phyloP scores from a whole-genome alignment of 2,888 invertebrate species.

The Antitype chi region DNA sequence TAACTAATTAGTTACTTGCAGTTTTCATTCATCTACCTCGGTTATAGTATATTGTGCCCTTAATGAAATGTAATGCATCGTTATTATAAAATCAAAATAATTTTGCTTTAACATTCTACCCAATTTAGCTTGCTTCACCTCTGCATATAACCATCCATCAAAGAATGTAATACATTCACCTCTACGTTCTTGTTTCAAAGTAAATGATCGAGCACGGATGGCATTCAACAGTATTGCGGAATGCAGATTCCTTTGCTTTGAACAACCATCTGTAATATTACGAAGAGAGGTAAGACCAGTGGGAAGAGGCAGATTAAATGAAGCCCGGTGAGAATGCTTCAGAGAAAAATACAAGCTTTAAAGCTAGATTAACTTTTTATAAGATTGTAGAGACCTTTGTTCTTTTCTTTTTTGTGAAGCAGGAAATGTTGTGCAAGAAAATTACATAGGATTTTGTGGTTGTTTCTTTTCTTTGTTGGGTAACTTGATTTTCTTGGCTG shows the following conservation, averaged over 20 bases:
- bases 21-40: too few relatives aligned
- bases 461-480: slow-evolving; percentile 4
- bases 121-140: background rate
- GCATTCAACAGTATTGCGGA: slow-evolving; percentile 25
- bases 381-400: slow-evolving; percentile 29
- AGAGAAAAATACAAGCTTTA: slow-evolving; percentile 36
- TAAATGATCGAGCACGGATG: slow-evolving; percentile 37
- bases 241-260: slow-evolving; percentile 43
- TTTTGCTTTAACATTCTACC: too few relatives aligned
- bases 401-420: slow-evolving; percentile 26
- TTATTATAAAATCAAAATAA: background rate
- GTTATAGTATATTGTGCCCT: too few relatives aligned
- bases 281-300: slow-evolving; percentile 19
- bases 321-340: slow-evolving; percentile 47
- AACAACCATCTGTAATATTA: slow-evolving; percentile 37
- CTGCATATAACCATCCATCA: slow-evolving; percentile 21
- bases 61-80: background rate
- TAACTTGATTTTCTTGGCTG: background rate
- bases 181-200: slow-evolving; percentile 27
- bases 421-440: slow-evolving; percentile 36
- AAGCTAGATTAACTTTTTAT: slow-evolving; percentile 59
- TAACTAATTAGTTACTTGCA: background rate
- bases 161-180: slow-evolving; percentile 39
- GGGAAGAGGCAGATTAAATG: slow-evolving; percentile 35
- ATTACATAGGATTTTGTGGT: slow-evolving; percentile 14